Evolutionary conservation across 2,888 invertebrate genomes (phyloP), one percentile per base, ranked within the genome.

Genomic region (Liodrosophila aerea): DNA sequence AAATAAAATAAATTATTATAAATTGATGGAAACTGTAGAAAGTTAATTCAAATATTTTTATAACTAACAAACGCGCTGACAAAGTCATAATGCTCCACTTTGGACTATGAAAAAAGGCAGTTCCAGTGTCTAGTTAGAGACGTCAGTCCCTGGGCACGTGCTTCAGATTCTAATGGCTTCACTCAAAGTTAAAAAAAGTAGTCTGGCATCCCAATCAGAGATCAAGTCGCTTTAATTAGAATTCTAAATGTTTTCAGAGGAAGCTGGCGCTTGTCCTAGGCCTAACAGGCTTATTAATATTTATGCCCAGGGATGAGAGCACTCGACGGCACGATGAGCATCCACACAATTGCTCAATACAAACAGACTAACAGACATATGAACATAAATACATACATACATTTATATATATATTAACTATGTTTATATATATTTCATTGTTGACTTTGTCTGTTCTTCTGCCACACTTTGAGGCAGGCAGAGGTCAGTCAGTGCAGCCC

Each of bases 151-250:
- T 67, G 45, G 77, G 81, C 81, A 81, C 81, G 81, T 81, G 81
- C 81, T 75, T 60, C 67, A 71, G 65, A 61, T 62, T 73, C 73
- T 76, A 65, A 73, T 68, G 57, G 63, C 58, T 29, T 64, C 34
- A 60, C 13, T 31, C 9, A 46, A 37, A 16, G 29, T 34, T 12
- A 36, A 31, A 34, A 57, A 58, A 64, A 64, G 50, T 51, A 37
- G 68, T 58, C 59, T 52, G 22, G 22, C 22, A 22, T 22, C 22
- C 37, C 71, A 67, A 59, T 61, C 67, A 51, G 60, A 74, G 76
- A 81, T 81, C 69, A 71, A 83, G 75, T 83, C 77, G 81, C 73
- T 77, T 80, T 80, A 83, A 83, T 81, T 81, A 73, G 73, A 83
- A 81, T 77, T 81, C 81, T 76, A 75, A 83, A 80, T 82, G 76